Evolutionary conservation across 2,113 vertebrate genomes (phyloP).

Genomic region (Vidua chalybeata): DNA sequence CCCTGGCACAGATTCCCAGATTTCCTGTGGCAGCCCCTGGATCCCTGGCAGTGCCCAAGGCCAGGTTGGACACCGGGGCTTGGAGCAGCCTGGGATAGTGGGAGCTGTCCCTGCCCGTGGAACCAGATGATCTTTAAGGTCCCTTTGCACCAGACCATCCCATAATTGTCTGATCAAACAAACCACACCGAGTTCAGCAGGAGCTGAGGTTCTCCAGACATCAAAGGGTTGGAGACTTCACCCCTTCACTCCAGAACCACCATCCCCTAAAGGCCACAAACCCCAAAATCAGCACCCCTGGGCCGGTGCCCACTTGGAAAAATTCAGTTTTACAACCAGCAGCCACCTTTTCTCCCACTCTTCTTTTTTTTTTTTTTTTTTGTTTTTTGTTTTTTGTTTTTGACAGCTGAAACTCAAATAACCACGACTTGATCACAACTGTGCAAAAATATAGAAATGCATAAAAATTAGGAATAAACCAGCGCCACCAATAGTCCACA

Average conservation of each 20-base stretch:
- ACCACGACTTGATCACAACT: neutral
- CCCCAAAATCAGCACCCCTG: neutral
- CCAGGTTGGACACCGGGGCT: fast-evolving
- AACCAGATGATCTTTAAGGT: no score
- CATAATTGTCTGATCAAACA: neutral
- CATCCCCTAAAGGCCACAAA: neutral
- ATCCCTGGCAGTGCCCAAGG: neutral
- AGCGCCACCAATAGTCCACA: neutral
- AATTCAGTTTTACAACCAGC: neutral
- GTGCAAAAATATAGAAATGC: neutral
- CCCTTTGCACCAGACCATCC: neutral
- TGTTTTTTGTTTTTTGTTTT: neutral
- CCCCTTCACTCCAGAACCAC: neutral
- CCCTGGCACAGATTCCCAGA: neutral
- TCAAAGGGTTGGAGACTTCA: neutral
- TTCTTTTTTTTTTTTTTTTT: no score
- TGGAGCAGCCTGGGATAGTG: neutral
- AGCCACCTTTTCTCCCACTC: neutral
- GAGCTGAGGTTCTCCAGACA: neutral
- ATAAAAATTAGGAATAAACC: neutral
- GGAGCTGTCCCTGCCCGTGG: neutral
- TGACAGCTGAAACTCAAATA: neutral
- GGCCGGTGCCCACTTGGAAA: neutral
- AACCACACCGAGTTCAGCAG: neutral
- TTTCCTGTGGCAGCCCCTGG: neutral